These are phyloP conservation scores for Distichodus sexfasciatus DNA, from an alignment of 2,797 vertebrate genomes.

Conservation along the genomic window DNA sequence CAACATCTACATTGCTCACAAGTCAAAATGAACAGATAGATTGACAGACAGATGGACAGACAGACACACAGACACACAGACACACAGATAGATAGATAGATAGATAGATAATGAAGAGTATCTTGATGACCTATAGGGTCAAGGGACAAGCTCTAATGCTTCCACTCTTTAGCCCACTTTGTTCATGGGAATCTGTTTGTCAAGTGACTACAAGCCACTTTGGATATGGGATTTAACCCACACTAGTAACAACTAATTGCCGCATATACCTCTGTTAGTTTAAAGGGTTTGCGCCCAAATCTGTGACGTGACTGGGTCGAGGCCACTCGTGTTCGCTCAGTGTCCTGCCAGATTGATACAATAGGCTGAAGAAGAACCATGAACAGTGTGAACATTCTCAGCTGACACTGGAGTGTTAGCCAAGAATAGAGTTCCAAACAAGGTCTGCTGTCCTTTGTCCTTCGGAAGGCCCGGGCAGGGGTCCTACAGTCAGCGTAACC, in stretches of 20 bases:
- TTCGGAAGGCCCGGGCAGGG: background rate
- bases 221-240: background rate
- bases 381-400: constrained; percentile 41
- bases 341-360: constrained; percentile 21
- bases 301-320: constrained; percentile 11
- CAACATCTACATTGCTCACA: no score
- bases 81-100: no score
- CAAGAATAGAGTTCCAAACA: constrained; percentile 34
- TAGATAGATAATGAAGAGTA: no score
- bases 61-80: no score
- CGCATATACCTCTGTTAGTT: background rate
- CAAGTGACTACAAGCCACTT: no score
- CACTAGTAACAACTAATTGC: background rate
- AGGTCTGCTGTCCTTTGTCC: background rate
- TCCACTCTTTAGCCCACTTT: no score
- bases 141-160: no score
- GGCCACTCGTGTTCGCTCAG: background rate
- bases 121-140: no score
- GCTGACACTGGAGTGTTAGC: constrained; percentile 27
- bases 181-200: no score
- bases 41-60: no score
- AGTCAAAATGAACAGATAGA: no score
- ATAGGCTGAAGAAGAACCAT: background rate
- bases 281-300: background rate
- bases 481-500: background rate